A percentile compares a stretch with the other conserved stretches of the same genome.
Evolutionary conservation across 2,797 vertebrate species (phyloP).

Genomic region (Pelobates cultripes): DNA sequence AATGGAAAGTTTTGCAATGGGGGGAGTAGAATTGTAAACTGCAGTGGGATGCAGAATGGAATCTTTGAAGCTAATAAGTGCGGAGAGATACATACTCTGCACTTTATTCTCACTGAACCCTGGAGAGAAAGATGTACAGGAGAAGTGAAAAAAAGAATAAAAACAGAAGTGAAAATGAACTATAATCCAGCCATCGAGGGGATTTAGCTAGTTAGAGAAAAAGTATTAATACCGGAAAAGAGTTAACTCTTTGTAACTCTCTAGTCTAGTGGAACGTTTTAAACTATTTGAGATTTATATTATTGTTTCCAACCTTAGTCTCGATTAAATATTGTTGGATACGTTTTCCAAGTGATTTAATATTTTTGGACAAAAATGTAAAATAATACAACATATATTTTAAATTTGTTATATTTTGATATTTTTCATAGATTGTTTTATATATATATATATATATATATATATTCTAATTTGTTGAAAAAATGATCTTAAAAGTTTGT

Average conservation of each 20-base stretch:
- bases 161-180: not conserved
- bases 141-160: not conserved
- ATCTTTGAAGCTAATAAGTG: constrained; percentile 28
- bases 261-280: not conserved
- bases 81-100: not conserved
- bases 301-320: no score
- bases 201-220: not conserved
- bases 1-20: constrained; percentile 28
- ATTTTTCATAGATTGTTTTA: no score
- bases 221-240: not conserved
- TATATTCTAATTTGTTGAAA: no score
- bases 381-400: no score
- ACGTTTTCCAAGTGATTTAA: no score
- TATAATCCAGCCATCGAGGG: not conserved
- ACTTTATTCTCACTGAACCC: constrained; percentile 4
- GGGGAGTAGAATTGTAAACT: constrained; percentile 5
- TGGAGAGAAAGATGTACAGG: not conserved
- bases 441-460: no score
- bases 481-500: no score
- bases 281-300: no score
- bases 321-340: no score
- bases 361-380: no score
- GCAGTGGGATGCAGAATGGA: not conserved
- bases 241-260: not conserved
- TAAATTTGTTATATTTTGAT: no score